These are phyloP conservation scores for Scaptomyza hsui DNA, from an alignment of 1,140 invertebrate genomes.

Conservation along the genomic window DNA sequence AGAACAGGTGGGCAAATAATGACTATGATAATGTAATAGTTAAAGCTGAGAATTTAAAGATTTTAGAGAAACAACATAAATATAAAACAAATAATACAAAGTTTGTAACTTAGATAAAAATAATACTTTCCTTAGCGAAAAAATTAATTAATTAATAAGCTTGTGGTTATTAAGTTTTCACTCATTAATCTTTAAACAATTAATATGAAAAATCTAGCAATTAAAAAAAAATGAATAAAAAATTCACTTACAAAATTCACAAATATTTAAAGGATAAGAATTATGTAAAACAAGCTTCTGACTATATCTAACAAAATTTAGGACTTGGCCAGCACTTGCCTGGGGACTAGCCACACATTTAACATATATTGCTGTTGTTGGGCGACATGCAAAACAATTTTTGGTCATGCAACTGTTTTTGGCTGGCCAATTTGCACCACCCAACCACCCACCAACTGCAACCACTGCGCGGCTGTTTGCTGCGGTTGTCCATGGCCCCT, in stretches of 20 bases:
- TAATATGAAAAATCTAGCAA: too few relatives aligned
- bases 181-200: too few relatives aligned
- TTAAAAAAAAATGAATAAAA: too few relatives aligned
- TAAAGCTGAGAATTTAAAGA: too few relatives aligned
- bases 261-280: too few relatives aligned
- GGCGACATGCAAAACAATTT: slow-evolving; percentile 29
- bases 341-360: neutral
- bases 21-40: neutral
- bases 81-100: too few relatives aligned
- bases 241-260: too few relatives aligned
- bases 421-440: slow-evolving; percentile 5
- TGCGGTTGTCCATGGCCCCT: slow-evolving; percentile 21
- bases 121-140: too few relatives aligned
- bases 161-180: too few relatives aligned
- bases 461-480: slow-evolving; percentile 34
- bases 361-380: neutral
- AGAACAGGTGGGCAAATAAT: slow-evolving; percentile 1
- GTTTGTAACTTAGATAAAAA: too few relatives aligned
- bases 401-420: slow-evolving; percentile 34
- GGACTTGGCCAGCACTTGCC: neutral
- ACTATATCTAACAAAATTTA: neutral
- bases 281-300: neutral
- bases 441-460: neutral
- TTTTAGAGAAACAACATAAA: too few relatives aligned
- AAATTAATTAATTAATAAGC: too few relatives aligned